These are phyloP conservation scores for Tyrannus savana DNA, from an alignment of 2,113 vertebrate species.

Conservation along the genomic window DNA sequence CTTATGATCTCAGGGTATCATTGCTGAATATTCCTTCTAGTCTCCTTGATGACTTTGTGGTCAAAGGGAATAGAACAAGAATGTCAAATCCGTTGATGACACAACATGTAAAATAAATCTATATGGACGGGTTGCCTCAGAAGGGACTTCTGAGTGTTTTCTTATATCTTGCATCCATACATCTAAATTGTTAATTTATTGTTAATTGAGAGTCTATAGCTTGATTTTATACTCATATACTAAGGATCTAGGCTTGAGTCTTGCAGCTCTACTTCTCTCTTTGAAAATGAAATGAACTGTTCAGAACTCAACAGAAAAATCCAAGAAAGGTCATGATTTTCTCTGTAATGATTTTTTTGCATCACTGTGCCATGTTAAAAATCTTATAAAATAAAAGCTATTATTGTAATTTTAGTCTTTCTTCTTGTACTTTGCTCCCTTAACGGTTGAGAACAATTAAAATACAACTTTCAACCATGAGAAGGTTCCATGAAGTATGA, in stretches of 20 bases:
- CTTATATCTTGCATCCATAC: accelerated
- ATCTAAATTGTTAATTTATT: background rate
- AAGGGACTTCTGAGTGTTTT: background rate
- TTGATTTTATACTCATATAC: background rate
- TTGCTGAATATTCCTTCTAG: background rate
- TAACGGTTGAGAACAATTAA: background rate
- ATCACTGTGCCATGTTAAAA: background rate
- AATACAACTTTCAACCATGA: background rate
- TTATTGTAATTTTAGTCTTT: background rate
- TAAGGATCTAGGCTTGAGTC: background rate
- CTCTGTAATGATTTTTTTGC: background rate
- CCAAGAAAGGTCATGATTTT: background rate
- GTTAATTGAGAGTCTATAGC: background rate
- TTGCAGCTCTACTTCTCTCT: background rate
- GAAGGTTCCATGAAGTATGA: background rate
- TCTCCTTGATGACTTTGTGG: background rate
- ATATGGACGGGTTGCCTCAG: background rate
- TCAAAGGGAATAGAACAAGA: background rate
- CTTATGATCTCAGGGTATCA: background rate
- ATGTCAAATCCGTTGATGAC: background rate
- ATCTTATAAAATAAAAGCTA: background rate
- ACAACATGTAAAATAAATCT: background rate
- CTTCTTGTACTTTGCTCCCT: background rate
- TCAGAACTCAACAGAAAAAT: background rate
- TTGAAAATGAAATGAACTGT: background rate